Percentiles rank a stretch among this genome's conserved stretches.
Evolutionary conservation across 1,140 invertebrate species (phyloP).

Genomic region (Drosophila auraria): DNA sequence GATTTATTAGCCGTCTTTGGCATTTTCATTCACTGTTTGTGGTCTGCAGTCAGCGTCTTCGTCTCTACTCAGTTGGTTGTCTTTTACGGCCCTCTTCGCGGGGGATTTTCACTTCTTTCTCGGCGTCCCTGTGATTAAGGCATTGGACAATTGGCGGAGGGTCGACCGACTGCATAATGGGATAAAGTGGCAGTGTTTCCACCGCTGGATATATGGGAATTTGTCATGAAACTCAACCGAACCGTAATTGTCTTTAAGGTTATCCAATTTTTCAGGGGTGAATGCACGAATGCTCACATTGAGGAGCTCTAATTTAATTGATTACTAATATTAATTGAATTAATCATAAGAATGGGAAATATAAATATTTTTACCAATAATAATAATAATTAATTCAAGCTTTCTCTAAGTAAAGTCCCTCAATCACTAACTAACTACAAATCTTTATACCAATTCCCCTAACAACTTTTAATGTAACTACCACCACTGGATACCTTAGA

Average conservation of each 20-base stretch:
- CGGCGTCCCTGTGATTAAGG: slow-evolving; percentile 42
- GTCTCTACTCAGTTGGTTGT: slow-evolving; percentile 23
- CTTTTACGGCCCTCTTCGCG: slow-evolving; percentile 30
- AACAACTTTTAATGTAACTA: not conserved
- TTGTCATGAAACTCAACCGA: slow-evolving; percentile 22
- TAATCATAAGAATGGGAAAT: not conserved
- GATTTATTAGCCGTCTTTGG: slow-evolving; percentile 73
- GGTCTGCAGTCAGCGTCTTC: slow-evolving; percentile 33
- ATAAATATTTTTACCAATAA: not conserved
- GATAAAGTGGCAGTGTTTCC: slow-evolving; percentile 22
- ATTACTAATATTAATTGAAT: slow-evolving; percentile 5
- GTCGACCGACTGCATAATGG: slow-evolving; percentile 43
- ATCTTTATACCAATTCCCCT: not conserved
- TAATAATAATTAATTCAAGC: not conserved
- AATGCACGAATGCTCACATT: not conserved
- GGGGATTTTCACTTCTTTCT: slow-evolving; percentile 8
- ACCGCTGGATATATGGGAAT: slow-evolving; percentile 10
- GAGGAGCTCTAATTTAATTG: not conserved
- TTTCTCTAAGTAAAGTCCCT: too few species aligned
- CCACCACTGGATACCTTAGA: not conserved
- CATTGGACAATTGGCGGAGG: slow-evolving; percentile 21
- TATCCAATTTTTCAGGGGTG: slow-evolving; percentile 1
- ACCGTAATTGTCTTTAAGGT: slow-evolving; percentile 22
- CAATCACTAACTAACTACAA: too few species aligned
- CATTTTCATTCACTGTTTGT: slow-evolving; percentile 64